Evolutionary conservation across 2,888 invertebrate species (phyloP), one percentile per base, ranked within the genome.

Genomic region (Eulithis testata): DNA sequence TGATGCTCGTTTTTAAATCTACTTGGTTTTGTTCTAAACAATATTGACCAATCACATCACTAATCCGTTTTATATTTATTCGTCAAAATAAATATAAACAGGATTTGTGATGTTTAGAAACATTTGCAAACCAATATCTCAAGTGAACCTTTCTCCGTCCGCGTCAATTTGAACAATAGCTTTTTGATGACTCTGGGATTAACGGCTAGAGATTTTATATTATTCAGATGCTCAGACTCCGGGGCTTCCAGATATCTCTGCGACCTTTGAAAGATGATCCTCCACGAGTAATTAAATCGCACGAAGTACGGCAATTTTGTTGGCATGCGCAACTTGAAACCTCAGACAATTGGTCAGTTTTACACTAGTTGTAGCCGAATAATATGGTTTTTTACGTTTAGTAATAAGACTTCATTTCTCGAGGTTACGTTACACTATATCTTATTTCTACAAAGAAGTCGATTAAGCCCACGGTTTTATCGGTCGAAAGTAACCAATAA

Each of bases 221-320:
- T 70, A 72, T 66, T 70, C 68, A 69, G 65, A 62, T 70, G 57
- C 14, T 70, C 12, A 21, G 45, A 52, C 40, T 51, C 31, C 12
- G 52, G 51, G 60, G 62, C 53, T 65, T 54, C 47, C 36, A 55
- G 61, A 51, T 67, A 67, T 59, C 44, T 65, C 31, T 50, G 65
- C 51, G 63, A 63, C 63, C 45, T 64, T 58, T 55, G 36, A 31
- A 21, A 56, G 21, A 36, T n/a, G n/a, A 40, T 21, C 11, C 45
- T 43, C 40, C n/a, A 50, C 50, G 55, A 37, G 59, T 14, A 47
- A 61, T 55, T 61, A 50, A 43, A 40, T 49, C 21, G 14, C 14
- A 36, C 11, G 43, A 40, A 27, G 44, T 12, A 3, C n/a, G 27
- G 12, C 51, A 51, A 52, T 31, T 52, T 60, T 44, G 36, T 47